phyloP scores from a whole-genome alignment of 2,113 vertebrate species.

The Agapornis roseicollis region DNA sequence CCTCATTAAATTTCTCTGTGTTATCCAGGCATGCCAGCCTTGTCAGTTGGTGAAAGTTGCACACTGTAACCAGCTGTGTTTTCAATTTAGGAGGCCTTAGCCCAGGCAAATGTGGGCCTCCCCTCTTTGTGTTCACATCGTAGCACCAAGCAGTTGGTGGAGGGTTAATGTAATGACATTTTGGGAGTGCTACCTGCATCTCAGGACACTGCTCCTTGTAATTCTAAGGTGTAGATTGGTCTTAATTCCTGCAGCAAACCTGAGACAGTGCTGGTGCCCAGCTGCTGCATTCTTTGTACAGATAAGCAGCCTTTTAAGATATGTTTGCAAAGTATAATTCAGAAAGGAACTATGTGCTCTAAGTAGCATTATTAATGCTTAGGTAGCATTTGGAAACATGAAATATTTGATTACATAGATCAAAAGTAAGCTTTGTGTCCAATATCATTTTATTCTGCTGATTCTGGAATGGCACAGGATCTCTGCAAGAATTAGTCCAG shows the following conservation, averaged over 20 bases:
- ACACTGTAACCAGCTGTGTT: background rate
- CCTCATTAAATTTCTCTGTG: conserved; percentile 36
- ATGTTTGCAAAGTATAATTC: background rate
- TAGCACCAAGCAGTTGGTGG: background rate
- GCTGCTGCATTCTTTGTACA: background rate
- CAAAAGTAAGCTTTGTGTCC: background rate
- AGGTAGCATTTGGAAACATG: background rate
- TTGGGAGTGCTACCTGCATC: background rate
- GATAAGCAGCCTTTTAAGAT: background rate
- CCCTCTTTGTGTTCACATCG: background rate
- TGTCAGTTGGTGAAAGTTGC: background rate
- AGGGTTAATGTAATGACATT: background rate
- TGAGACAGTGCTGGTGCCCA: background rate
- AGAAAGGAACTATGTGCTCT: background rate
- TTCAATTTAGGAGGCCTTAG: background rate
- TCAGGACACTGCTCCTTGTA: background rate
- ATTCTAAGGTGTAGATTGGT: background rate
- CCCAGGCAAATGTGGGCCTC: background rate
- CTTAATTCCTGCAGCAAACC: background rate
- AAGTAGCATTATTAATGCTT: background rate
- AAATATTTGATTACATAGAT: background rate
- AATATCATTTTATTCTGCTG: background rate
- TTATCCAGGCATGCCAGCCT: background rate
- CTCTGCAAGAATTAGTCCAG: background rate
- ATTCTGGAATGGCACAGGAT: background rate